Evolutionary conservation across 2,797 vertebrate species (phyloP).

Genomic region (Perodicticus potto): DNA sequence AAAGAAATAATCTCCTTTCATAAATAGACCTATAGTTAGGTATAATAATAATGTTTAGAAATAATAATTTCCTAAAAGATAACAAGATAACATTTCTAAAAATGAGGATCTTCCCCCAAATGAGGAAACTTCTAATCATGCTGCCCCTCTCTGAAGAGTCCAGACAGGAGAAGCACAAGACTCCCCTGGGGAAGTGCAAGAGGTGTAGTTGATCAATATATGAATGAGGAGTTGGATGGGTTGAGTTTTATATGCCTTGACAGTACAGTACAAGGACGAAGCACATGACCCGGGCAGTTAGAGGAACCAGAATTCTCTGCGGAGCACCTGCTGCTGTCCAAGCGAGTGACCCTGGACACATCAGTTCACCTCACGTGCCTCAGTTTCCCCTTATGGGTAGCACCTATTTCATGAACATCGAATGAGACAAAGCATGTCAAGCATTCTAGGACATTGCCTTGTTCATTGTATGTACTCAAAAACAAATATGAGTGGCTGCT

Average conservation of each 20-base stretch:
- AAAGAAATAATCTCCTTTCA: constrained; percentile 31
- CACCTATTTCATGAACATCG: background rate
- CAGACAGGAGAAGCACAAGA: background rate
- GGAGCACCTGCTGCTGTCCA: background rate
- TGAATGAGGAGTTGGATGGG: background rate
- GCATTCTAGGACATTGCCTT: background rate
- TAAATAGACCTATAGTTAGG: background rate
- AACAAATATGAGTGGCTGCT: background rate
- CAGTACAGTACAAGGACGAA: background rate
- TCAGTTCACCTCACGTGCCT: background rate
- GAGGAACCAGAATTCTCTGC: background rate
- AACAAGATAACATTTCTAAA: background rate
- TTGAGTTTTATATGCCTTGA: background rate
- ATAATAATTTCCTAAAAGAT: constrained; percentile 41
- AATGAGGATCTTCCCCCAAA: background rate
- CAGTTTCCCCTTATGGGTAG: background rate
- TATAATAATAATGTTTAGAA: background rate
- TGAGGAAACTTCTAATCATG: background rate
- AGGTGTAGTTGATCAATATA: background rate
- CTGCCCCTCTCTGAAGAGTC: background rate
- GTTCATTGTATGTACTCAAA: background rate
- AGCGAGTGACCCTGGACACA: background rate
- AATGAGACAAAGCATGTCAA: background rate
- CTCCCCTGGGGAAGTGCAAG: background rate
- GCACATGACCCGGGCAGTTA: background rate